phyloP scores from a whole-genome alignment of 64 coral and sea anemone species.

The Pachyseris speciosa region DNA sequence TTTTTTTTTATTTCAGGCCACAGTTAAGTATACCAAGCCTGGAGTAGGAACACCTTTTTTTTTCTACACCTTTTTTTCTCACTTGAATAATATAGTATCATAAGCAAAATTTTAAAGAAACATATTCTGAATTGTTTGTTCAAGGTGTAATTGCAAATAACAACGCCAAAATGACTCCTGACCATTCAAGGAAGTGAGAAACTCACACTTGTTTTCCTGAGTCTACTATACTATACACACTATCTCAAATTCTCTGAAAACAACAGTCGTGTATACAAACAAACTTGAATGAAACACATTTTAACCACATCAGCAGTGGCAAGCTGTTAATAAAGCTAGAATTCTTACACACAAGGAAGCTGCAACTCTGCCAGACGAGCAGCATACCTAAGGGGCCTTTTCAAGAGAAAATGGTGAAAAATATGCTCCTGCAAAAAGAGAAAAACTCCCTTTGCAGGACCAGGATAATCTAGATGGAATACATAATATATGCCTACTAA shows the following conservation, averaged over 20 bases:
- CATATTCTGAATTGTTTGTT: neutral
- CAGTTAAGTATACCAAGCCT: neutral
- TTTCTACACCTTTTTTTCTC: too few species aligned
- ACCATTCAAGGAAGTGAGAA: neutral
- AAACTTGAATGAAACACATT: neutral
- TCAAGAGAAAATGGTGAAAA: neutral
- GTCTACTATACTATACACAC: neutral
- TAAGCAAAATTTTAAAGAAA: neutral
- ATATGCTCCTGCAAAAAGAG: neutral
- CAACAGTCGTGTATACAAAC: neutral
- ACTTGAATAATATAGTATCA: neutral
- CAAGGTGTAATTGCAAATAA: neutral
- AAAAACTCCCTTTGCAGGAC: neutral
- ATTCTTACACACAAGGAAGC: neutral
- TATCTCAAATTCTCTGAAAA: neutral
- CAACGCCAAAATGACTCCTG: neutral
- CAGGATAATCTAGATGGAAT: neutral
- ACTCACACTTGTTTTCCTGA: neutral
- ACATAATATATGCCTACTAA: neutral
- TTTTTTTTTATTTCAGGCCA: neutral
- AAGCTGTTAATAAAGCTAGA: neutral
- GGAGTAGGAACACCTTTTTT: neutral
- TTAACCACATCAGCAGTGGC: neutral
- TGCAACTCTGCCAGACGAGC: neutral
- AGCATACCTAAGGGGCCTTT: neutral